Evolutionary conservation across 2,888 invertebrate species (phyloP).

Genomic region (Rutpela maculata): DNA sequence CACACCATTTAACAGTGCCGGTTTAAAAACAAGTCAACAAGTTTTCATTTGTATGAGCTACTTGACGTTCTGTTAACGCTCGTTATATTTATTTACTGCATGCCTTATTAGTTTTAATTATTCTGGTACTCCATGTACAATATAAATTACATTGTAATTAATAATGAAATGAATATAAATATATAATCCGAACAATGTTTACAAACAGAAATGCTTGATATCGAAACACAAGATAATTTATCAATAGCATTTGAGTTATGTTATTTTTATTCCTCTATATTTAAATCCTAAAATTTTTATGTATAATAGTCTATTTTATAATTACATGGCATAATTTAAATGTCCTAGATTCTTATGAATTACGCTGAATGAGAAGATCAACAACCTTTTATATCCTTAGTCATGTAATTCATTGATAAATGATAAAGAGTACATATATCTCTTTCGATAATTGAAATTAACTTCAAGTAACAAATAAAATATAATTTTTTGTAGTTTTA

Average conservation of each 20-base stretch:
- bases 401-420: neutral
- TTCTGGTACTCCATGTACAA: neutral
- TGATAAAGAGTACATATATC: neutral
- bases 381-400: neutral
- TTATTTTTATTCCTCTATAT: neutral
- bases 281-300: neutral
- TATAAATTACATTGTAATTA: slow-evolving; percentile 71
- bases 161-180: slow-evolving; percentile 81
- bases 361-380: neutral
- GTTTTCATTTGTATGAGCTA: too few relatives aligned
- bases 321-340: neutral
- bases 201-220: too few relatives aligned
- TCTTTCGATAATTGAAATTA: neutral
- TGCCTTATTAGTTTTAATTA: too few relatives aligned
- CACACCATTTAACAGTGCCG: too few relatives aligned
- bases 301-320: neutral
- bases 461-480: neutral
- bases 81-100: too few relatives aligned
- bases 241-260: neutral
- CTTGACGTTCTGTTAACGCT: too few relatives aligned
- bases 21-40: too few relatives aligned
- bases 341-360: neutral
- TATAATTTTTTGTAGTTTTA: neutral
- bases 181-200: too few relatives aligned
- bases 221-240: neutral